Conservation (phyloP, 2,113 vertebrate genomes). For the Chloroceryle aenea region DNA sequence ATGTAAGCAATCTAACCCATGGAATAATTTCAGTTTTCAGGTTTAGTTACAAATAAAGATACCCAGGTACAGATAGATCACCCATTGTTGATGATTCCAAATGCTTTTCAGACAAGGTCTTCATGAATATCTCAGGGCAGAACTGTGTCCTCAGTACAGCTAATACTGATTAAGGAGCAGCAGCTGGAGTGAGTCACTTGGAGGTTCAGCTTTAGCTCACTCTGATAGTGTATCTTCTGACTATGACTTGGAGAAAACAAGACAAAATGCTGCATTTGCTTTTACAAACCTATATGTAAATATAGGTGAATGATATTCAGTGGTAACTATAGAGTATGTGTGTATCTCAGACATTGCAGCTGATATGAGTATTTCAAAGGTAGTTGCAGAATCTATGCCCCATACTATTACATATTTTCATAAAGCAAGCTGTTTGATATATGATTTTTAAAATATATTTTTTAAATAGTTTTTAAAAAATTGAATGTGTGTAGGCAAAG, state of each 20-base stretch:
- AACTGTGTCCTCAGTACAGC: not conserved
- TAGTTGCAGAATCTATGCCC: not conserved
- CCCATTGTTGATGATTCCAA: not conserved
- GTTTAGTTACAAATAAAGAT: not conserved
- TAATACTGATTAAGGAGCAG: not conserved
- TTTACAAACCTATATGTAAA: not conserved
- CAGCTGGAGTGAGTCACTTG: not conserved
- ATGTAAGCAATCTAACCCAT: not conserved
- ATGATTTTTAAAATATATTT: not conserved
- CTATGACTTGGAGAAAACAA: not conserved
- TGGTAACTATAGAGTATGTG: not conserved
- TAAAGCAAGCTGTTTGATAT: not conserved
- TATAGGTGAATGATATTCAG: not conserved
- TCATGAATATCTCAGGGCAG: not conserved
- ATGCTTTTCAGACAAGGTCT: not conserved
- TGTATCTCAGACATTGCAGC: not conserved
- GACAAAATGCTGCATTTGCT: not conserved
- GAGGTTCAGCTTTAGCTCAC: not conserved
- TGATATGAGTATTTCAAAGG: not conserved
- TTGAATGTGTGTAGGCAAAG: not conserved
- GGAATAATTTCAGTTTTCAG: not conserved
- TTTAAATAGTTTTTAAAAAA: not conserved
- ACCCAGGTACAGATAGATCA: not conserved
- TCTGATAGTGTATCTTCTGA: not conserved
- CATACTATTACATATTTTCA: not conserved